These are phyloP conservation scores for Cyanoramphus novaezelandiae DNA, from an alignment of 2,113 vertebrate species.

Conservation along the genomic window DNA sequence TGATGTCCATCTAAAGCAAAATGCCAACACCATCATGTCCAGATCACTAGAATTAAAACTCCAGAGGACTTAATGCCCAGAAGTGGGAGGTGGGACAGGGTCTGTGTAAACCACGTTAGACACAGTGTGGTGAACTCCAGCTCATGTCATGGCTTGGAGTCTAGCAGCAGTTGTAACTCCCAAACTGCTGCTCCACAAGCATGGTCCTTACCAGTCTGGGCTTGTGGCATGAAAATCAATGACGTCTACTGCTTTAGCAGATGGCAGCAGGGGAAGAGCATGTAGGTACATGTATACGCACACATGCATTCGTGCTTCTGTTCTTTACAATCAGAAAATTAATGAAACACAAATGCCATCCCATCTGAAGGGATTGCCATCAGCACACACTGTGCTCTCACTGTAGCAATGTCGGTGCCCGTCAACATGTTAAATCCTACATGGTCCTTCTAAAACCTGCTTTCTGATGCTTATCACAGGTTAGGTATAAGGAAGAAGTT, in stretches of 20 bases:
- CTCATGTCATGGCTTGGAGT: background rate
- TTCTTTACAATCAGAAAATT: background rate
- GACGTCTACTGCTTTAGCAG: background rate
- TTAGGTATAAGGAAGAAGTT: background rate
- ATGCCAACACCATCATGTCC: rapidly evolving
- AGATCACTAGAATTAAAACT: background rate
- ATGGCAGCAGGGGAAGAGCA: background rate
- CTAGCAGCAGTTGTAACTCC: background rate
- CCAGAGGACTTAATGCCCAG: background rate
- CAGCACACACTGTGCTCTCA: background rate
- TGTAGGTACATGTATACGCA: background rate
- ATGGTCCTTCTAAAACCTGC: background rate
- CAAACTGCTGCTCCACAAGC: background rate
- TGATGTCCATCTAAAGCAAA: background rate
- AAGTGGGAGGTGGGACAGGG: background rate
- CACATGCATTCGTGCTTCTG: rapidly evolving
- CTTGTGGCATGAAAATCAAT: background rate
- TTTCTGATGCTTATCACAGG: background rate
- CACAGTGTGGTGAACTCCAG: background rate
- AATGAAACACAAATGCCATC: background rate
- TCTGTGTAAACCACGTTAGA: rapidly evolving
- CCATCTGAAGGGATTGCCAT: background rate
- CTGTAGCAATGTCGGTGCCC: background rate
- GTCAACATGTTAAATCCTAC: background rate
- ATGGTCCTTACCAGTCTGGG: background rate